A percentile compares a stretch with the other conserved stretches of the same genome.
Evolutionary conservation across 2,113 vertebrate species (phyloP).

Genomic region (Myxocyprinus asiaticus): DNA sequence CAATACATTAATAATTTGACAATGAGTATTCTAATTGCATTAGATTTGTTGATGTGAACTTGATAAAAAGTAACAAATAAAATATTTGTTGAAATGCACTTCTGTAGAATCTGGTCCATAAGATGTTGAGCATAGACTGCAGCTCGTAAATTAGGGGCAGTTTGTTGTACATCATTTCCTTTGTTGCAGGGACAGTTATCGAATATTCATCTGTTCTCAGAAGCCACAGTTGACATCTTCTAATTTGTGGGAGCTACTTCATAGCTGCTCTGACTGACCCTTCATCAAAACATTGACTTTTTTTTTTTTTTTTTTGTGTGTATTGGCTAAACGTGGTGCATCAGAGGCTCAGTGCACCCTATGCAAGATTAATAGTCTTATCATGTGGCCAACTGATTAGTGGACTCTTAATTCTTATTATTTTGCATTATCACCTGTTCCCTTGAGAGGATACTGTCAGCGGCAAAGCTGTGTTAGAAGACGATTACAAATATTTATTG

Average conservation of each 20-base stretch:
- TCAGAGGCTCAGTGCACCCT: conserved; percentile 62
- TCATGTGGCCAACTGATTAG: conserved; percentile 78
- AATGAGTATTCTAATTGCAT: not conserved
- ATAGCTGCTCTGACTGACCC: conserved; percentile 58
- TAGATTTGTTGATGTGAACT: not conserved
- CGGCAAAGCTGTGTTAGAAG: conserved; percentile 66
- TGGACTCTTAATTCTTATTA: conserved; percentile 79
- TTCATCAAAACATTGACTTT: conserved; percentile 52
- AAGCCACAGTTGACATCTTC: conserved; percentile 63
- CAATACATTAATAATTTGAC: not conserved
- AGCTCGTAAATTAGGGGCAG: conserved; percentile 54
- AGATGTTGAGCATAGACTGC: conserved; percentile 48
- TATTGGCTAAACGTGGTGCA: conserved; percentile 59
- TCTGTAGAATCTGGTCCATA: conserved; percentile 59
- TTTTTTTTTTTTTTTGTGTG: not conserved
- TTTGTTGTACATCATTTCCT: conserved; percentile 63
- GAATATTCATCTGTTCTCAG: conserved; percentile 51
- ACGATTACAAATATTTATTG: conserved; percentile 66
- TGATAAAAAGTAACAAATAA: not conserved
- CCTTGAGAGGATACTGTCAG: conserved; percentile 73
- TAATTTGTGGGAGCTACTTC: conserved; percentile 62
- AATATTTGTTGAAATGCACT: conserved; percentile 58
- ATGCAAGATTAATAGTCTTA: conserved; percentile 76
- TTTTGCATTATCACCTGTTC: conserved; percentile 75
- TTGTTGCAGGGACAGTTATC: conserved; percentile 58